Evolutionary conservation across 2,888 invertebrate genomes (phyloP).

Genomic region (Stegophylla sp.): DNA sequence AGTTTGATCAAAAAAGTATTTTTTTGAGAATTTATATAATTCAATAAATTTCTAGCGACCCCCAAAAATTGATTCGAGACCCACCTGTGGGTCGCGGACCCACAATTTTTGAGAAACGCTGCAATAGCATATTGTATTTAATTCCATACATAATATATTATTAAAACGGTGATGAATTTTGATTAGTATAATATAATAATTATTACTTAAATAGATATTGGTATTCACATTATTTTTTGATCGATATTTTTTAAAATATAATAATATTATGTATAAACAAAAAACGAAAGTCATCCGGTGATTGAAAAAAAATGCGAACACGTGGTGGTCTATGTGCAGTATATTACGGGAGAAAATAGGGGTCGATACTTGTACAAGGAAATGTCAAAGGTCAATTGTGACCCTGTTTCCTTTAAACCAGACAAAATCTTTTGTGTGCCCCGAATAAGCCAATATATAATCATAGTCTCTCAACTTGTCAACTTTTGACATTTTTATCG

Average conservation of each 20-base stretch:
- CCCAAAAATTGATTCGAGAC: too few species aligned
- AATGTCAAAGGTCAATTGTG: constrained; percentile 41
- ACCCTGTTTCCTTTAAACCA: background rate
- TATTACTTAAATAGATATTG: too few species aligned
- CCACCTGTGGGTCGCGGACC: too few species aligned
- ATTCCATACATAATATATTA: background rate
- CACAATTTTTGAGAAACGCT: too few species aligned
- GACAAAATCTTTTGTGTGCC: background rate
- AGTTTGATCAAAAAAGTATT: too few species aligned
- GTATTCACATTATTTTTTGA: background rate
- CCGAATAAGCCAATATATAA: constrained; percentile 1
- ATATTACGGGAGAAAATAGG: background rate
- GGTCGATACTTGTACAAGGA: constrained; percentile 18
- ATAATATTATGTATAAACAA: too few species aligned
- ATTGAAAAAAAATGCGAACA: constrained; percentile 34
- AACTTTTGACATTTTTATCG: too few species aligned
- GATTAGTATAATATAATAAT: too few species aligned
- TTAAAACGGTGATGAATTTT: too few species aligned
- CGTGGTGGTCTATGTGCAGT: constrained; percentile 24
- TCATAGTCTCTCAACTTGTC: background rate
- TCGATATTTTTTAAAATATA: background rate
- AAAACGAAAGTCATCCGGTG: background rate
- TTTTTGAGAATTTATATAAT: too few species aligned
- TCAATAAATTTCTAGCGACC: too few species aligned
- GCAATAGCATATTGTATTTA: too few species aligned